Evolutionary conservation across 2,888 invertebrate species (phyloP), one percentile per base, ranked within the genome.

Genomic region (Panorpa germanica): DNA sequence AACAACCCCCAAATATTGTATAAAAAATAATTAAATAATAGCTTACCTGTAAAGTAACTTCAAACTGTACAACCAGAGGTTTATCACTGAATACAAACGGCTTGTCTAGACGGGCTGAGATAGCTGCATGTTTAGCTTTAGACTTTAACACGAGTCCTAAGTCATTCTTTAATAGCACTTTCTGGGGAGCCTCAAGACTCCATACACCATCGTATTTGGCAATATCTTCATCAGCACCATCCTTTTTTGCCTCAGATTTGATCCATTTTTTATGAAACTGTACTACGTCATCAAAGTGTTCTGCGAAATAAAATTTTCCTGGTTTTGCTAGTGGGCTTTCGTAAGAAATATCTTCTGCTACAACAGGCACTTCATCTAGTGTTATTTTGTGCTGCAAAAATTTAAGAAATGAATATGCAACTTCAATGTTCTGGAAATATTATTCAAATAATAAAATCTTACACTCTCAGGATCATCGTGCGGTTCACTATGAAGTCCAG

Each of bases 71-170:
- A 35, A 98, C 62, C 21, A 83, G 53, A 0, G 88, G 85, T 44
- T 78, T 83, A 33, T 71, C 66, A 25, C 61, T 61, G 52, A 98
- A 96, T 28, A 71, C 65, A 52, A 90, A 95, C 0, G 80, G 77
- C 46, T 67, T 72, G 33, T 61, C 62, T 10, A 98, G 57, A 17
- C 67, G 62, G 3, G 85, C 63, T 3, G 93, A 65, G 37, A 96
- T 82, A 5, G 96, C 96, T 9, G 95, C 85, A 55, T 96, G 98
- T 45, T 91, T 86, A 1, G 96, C 96, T 58, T 90, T 88, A 0
- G 88, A 81, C 48, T 86, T 88, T 12, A 95, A 57, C 7, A 93
- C 81, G 20, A 96, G 59, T 9, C 90, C 93, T 34, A 72, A 57
- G 49, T 98, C 95, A 29, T 80, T 77, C 33, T 67, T 67, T 44